Evolutionary conservation across 2,888 invertebrate genomes (phyloP), one percentile per base, ranked within the genome.

Genomic region (Augiades crinisus): DNA sequence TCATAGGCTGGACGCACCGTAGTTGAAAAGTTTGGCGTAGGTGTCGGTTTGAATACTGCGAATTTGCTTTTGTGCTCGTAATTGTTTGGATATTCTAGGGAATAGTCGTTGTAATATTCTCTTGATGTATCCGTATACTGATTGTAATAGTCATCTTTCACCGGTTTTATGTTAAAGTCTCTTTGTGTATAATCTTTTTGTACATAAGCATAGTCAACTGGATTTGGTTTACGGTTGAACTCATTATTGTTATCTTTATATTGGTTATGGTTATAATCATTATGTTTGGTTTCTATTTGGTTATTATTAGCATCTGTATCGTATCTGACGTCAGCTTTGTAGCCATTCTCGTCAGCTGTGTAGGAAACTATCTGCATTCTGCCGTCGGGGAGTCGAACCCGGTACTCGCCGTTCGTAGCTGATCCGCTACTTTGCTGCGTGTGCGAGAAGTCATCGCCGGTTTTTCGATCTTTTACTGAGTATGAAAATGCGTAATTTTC

Each of bases 361-460:
- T 93, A 93, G 5, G 92, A 92, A 0, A 93, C 93, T 7, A 92
- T 91, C 68, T 93, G 93, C 66, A 91, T 81, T 46, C 93, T 78
- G 0, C 93, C 93, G 62, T 93, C 93, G 0, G 94, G 94, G 38
- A 94, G 82, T 75, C 91, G 91, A 59, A 94, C 93, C 47, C 93
- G 78, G 77, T 94, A 94, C 69, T 93, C 92, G 1, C 94, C 94
- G 54, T 92, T 92, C 5, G 93, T 93, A 0, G 91, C 91, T 12
- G 91, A 90, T 2, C 93, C 91, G 58, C 88, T 91, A 67, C 92
- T 92, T 5, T 91, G 88, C 67, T 94, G 93, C 1, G 88, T 85
- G 63, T 94, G 93, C 0, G 93, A 93, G 75, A 93, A 94, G 65
- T 94, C 93, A 53, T 93, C 93, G 0, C 93, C 94, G 0, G 92